Conservation (phyloP, 2,113 vertebrate species). For the Conger conger region DNA sequence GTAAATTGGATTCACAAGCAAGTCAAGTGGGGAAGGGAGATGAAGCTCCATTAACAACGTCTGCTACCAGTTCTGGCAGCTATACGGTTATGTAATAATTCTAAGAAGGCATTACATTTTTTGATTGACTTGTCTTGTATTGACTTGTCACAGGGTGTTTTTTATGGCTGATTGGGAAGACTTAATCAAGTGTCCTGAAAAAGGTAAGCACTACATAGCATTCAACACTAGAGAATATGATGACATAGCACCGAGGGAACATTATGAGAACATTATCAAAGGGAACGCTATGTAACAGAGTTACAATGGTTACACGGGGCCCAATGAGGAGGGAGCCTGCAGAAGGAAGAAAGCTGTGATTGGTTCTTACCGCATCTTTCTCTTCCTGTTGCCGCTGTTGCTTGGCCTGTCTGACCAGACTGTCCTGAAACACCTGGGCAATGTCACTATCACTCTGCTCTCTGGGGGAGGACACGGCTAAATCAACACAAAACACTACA, state of each 20-base stretch:
- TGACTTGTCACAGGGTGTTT: too few relatives aligned
- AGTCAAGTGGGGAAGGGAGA: neutral
- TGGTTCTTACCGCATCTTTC: constrained; percentile 83
- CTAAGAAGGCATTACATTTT: too few relatives aligned
- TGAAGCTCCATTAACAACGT: too few relatives aligned
- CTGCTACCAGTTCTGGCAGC: too few relatives aligned
- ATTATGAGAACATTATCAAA: neutral
- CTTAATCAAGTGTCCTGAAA: neutral
- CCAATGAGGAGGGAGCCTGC: neutral
- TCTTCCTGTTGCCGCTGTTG: constrained; percentile 85
- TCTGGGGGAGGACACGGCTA: constrained; percentile 55
- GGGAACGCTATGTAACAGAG: neutral
- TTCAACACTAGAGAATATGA: neutral
- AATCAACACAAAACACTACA: neutral
- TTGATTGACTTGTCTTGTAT: too few relatives aligned
- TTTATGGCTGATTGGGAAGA: too few relatives aligned
- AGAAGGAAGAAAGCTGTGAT: neutral
- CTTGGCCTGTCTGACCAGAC: constrained; percentile 86
- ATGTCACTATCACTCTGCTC: constrained; percentile 89
- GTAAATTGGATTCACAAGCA: neutral
- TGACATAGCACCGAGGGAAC: neutral
- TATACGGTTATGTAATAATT: too few relatives aligned
- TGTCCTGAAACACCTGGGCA: constrained; percentile 92
- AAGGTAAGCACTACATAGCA: neutral
- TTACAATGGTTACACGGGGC: neutral